phyloP scores from a whole-genome alignment of 2,113 vertebrate species.

The Ailurus styani region DNA sequence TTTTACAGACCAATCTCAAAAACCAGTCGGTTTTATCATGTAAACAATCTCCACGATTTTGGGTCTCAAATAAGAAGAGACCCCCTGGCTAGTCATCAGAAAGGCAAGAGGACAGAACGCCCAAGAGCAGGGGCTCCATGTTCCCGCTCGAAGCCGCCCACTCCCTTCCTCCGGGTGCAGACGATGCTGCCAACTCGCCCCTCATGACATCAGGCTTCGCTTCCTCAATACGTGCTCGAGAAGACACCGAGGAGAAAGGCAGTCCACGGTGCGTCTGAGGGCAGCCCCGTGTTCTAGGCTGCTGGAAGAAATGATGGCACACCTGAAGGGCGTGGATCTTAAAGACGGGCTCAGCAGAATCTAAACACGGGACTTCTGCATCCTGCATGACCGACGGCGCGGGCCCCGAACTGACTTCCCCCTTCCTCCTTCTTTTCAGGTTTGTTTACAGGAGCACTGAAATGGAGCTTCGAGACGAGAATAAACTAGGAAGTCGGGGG shows the following conservation, averaged over 20 bases:
- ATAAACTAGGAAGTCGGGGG: not conserved
- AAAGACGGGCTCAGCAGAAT: not conserved
- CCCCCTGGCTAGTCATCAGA: not conserved
- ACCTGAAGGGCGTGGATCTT: not conserved
- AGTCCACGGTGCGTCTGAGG: fast-evolving
- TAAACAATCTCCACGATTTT: not conserved
- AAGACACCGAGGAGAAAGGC: no score
- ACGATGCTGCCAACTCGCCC: fast-evolving
- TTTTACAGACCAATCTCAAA: not conserved
- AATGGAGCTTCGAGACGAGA: not conserved
- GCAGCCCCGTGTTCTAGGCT: fast-evolving
- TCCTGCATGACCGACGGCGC: not conserved
- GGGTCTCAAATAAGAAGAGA: not conserved
- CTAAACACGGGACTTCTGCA: no score
- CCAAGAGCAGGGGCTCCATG: fast-evolving
- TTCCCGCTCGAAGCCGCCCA: not conserved
- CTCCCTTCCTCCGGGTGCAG: fast-evolving
- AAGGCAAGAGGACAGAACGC: no score
- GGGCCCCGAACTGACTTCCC: not conserved
- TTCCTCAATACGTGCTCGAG: fast-evolving
- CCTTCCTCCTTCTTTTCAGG: not conserved
- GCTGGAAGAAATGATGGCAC: fast-evolving
- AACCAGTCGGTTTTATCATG: not conserved
- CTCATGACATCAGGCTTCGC: fast-evolving
- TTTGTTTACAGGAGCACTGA: not conserved